Evolutionary conservation across 2,797 vertebrate species (phyloP).

Genomic region (Falco rusticolus): DNA sequence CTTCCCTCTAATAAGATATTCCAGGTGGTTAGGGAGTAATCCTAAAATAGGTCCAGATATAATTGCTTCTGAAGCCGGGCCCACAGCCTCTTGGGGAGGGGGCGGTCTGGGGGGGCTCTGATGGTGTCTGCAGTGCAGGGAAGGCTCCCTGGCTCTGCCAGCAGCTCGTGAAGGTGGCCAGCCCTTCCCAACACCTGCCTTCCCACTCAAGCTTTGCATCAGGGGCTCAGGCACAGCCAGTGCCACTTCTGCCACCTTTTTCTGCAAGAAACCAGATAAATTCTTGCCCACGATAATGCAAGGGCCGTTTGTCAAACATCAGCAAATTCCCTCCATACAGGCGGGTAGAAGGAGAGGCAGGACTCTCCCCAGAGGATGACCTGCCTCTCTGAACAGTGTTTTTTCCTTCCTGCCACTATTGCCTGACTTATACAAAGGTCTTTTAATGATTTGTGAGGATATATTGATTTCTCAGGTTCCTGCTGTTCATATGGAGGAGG

Average conservation of each 20-base stretch:
- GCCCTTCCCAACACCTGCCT: background rate
- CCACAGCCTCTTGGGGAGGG: conserved; percentile 28
- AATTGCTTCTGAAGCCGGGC: conserved; percentile 75
- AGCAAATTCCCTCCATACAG: background rate
- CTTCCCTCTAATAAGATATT: conserved; percentile 79
- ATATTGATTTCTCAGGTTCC: conserved; percentile 17
- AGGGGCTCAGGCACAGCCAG: background rate
- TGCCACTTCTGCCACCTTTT: background rate
- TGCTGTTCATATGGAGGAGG: background rate
- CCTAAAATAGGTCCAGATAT: conserved; percentile 76
- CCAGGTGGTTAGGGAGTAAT: conserved; percentile 79
- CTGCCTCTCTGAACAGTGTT: background rate
- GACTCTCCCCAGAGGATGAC: background rate
- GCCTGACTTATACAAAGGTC: background rate
- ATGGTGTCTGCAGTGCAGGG: background rate
- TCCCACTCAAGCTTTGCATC: background rate
- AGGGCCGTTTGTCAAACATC: background rate
- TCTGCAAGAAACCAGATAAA: background rate
- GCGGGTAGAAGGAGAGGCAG: background rate
- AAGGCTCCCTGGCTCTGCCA: background rate
- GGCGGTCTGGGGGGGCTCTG: background rate
- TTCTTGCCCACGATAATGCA: accelerated
- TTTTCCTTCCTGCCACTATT: conserved; percentile 29
- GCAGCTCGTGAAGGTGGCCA: background rate
- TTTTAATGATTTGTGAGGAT: background rate